Percentiles rank a stretch among this genome's conserved stretches.
phyloP scores from a whole-genome alignment of 2,797 vertebrate genomes.

The Sciurus carolinensis region DNA sequence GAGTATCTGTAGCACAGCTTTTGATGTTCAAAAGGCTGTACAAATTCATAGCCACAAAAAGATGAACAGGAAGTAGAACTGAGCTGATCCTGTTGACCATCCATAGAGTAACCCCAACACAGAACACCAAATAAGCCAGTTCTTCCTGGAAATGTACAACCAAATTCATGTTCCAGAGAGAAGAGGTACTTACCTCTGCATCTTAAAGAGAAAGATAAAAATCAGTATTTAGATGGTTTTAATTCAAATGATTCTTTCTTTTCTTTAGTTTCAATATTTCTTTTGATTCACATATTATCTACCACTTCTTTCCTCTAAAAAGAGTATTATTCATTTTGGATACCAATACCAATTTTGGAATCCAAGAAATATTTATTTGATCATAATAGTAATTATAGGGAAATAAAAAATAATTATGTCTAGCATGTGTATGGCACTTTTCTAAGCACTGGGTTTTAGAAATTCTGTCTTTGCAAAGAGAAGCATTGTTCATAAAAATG shows the following conservation, averaged over 20 bases:
- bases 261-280: neutral
- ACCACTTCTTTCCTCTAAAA: neutral
- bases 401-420: neutral
- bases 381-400: neutral
- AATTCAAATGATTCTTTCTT: neutral
- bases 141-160: neutral
- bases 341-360: neutral
- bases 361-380: slow-evolving; percentile 1
- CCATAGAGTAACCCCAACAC: neutral
- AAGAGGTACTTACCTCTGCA: neutral
- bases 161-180: neutral
- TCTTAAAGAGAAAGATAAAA: neutral
- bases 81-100: neutral
- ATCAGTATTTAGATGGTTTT: neutral
- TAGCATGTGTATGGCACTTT: neutral
- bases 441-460: neutral
- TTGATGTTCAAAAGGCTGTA: neutral
- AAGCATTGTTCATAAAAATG: slow-evolving; percentile 17
- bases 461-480: slow-evolving; percentile 16
- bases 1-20: neutral
- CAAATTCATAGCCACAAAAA: neutral
- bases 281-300: neutral
- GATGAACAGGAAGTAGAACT: neutral
- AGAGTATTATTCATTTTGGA: neutral
- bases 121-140: neutral